Percentiles rank a stretch among this genome's conserved stretches.
phyloP scores from a whole-genome alignment of 1,140 invertebrate species.

The Macrobrachium rosenbergii region DNA sequence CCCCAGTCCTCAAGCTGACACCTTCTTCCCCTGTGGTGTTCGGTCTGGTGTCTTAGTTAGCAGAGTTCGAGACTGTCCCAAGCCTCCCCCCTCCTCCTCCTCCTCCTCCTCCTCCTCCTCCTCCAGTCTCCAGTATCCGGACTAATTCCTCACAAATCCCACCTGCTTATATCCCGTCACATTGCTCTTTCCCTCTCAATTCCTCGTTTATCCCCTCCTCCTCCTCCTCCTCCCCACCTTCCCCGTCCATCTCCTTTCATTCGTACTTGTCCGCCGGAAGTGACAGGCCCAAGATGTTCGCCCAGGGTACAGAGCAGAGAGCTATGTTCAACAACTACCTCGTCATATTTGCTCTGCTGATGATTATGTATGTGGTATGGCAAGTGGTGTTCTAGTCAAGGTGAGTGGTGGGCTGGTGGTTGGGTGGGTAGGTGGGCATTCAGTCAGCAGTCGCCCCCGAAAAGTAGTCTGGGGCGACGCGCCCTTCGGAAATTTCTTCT shows the following conservation, averaged over 20 bases:
- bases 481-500: too few relatives aligned
- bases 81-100: neutral
- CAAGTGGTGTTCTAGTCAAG: slow-evolving; percentile 49
- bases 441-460: too few relatives aligned
- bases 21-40: too few relatives aligned
- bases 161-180: neutral
- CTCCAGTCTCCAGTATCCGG: neutral
- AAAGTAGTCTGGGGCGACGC: too few relatives aligned
- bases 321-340: slow-evolving; percentile 59
- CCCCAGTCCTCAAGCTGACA: neutral
- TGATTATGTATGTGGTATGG: slow-evolving; percentile 52
- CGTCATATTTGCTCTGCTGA: slow-evolving; percentile 53
- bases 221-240: neutral
- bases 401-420: neutral
- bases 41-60: neutral
- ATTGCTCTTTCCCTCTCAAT: neutral
- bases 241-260: neutral
- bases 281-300: slow-evolving; percentile 36
- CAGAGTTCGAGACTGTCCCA: neutral
- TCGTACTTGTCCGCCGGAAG: neutral
- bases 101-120: neutral
- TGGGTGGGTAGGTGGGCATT: too few relatives aligned
- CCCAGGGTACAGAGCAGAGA: slow-evolving; percentile 53
- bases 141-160: neutral
- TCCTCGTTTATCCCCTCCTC: too few relatives aligned